Conservation (phyloP, 2,113 vertebrate genomes). For the Solenodon paradoxus region DNA sequence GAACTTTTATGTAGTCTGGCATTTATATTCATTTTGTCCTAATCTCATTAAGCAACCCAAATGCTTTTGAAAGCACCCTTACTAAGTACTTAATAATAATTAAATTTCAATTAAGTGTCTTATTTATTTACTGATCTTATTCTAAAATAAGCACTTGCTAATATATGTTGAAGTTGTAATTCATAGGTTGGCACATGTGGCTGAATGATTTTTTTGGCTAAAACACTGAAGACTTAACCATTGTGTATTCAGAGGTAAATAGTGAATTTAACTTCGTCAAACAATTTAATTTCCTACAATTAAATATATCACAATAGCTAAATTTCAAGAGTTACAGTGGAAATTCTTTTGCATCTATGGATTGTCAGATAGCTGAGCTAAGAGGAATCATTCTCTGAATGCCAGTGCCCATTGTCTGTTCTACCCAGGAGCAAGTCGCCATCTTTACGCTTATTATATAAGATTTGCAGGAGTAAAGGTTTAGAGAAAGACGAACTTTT, state of each 20-base stretch:
- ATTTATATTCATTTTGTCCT: slow-evolving; percentile 18
- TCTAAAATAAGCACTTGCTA: slow-evolving; percentile 1
- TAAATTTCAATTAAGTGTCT: slow-evolving; percentile 49
- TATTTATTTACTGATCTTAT: slow-evolving; percentile 49
- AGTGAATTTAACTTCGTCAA: slow-evolving; percentile 12
- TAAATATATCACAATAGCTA: slow-evolving; percentile 39
- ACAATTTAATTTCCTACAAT: slow-evolving; percentile 50
- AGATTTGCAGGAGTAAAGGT: not conserved
- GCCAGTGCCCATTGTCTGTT: not conserved
- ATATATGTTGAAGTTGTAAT: slow-evolving; percentile 14
- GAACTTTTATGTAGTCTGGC: slow-evolving; percentile 13
- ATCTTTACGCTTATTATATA: slow-evolving; percentile 3
- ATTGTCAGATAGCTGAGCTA: not conserved
- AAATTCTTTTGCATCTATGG: slow-evolving; percentile 26
- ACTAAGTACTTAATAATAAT: slow-evolving; percentile 13
- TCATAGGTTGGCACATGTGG: not conserved
- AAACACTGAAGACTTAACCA: not conserved
- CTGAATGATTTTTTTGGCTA: not conserved
- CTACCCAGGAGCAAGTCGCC: not conserved
- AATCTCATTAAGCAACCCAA: slow-evolving; percentile 30
- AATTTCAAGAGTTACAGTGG: not conserved
- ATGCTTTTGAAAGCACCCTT: slow-evolving; percentile 36
- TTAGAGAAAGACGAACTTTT: not conserved
- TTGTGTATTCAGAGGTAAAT: slow-evolving; percentile 27
- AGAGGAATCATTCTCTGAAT: not conserved